Base-by-base conservation (phyloP, 1,140 invertebrate genomes). In the Pseudomyrmex cubaensis region DNA sequence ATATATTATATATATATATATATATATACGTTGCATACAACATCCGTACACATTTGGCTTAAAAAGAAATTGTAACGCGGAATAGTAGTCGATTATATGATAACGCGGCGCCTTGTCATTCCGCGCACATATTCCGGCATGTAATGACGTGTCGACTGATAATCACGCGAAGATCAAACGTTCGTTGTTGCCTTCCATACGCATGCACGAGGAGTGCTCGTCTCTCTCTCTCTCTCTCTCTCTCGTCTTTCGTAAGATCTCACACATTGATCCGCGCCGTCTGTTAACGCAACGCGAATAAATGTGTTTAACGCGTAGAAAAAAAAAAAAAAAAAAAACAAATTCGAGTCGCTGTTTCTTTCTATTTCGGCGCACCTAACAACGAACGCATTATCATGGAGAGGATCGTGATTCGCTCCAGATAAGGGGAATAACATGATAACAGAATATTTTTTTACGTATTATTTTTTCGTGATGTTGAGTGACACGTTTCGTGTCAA, bases 31-130 rank as follows among this genome's bases (percentile, higher is more conserved):
- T 35, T 35, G 35, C 46, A 44, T 66, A 10, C 64, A 54, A 72
- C 54, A 69, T 77, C 72, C 78, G 54, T 35, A 73, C 77, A 82
- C 84, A 86, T 90, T 87, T 86, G 73, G 70, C 77, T 82, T 83
- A 62, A 56, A 59, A 54, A 35, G 35, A 35, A 74, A 86, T n/a
- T 25, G 15, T 62, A 35, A 73, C 7, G 10, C 69, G 8, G 15
- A 72, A 61, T 62, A 84, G 54, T 66, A 52, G 15, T 78, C 54
- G 20, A 78, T 77, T 48, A 66, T 46, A 46, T 48, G 62, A 80
- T 75, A 75, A 50, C 54, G 12, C 35, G 52, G 76, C 64, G 76
- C 54, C 46, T 35, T 25, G 22, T 72, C 44, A 70, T 46, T 22
- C 63, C 66, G 54, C n/a, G 25, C 46, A 56, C 63, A 44, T 35